phyloP scores from a whole-genome alignment of 2,888 invertebrate species.

The Rhagium mordax region DNA sequence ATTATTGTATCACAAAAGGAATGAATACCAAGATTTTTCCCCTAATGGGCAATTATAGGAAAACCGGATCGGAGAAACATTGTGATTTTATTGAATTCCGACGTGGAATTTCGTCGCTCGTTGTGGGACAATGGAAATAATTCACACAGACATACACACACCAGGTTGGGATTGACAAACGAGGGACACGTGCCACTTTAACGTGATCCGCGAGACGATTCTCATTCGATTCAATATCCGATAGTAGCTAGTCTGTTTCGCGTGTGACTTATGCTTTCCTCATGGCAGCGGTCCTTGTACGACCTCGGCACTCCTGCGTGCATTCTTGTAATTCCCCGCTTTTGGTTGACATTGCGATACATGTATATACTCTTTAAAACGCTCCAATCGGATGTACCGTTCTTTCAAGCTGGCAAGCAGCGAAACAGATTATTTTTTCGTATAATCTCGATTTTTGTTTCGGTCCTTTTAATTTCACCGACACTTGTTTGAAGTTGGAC shows the following conservation, averaged over 20 bases:
- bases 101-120: neutral
- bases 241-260: neutral
- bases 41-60: neutral
- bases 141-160: neutral
- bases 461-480: too few species aligned
- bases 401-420: neutral
- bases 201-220: slow-evolving; percentile 4
- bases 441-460: too few species aligned
- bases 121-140: neutral
- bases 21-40: neutral
- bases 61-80: neutral
- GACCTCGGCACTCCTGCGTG: neutral
- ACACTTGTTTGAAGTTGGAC: too few species aligned
- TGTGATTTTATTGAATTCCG: neutral
- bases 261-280: neutral
- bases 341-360: neutral
- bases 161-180: neutral
- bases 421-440: too few species aligned
- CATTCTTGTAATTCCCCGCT: neutral
- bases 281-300: neutral
- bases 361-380: neutral
- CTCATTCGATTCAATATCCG: neutral
- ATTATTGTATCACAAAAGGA: too few species aligned
- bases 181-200: neutral
- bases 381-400: neutral